Conservation (phyloP, 2,797 vertebrate genomes). For the Rhynchonycteris naso region DNA sequence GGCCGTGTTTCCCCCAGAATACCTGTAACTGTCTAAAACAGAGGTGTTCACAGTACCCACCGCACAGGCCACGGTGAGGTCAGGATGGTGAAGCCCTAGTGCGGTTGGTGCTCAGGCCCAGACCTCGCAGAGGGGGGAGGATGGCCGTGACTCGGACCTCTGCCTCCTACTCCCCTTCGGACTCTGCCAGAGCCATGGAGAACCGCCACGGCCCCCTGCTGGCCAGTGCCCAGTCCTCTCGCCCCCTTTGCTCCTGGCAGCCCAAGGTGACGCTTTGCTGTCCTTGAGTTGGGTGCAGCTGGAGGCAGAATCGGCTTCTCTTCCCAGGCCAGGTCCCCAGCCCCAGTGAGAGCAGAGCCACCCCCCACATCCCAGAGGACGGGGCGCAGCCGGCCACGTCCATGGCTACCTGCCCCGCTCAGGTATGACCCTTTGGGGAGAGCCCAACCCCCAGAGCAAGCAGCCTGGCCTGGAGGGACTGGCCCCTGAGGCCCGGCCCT, state of each 20-base stretch:
- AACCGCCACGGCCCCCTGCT: not conserved
- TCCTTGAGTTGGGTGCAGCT: not conserved
- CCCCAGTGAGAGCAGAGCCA: no score
- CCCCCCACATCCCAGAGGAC: not conserved
- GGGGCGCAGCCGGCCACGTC: rapidly evolving
- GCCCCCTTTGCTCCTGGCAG: not conserved
- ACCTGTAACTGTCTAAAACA: not conserved
- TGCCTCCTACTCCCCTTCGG: not conserved
- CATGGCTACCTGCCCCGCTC: no score
- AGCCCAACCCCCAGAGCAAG: no score
- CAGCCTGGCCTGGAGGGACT: not conserved
- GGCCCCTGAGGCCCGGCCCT: not conserved
- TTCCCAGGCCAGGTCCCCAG: not conserved
- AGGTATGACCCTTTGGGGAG: not conserved
- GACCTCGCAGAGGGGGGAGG: not conserved
- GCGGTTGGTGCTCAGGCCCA: rapidly evolving
- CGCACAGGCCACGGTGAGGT: not conserved
- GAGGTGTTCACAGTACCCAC: not conserved
- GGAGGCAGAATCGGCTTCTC: not conserved
- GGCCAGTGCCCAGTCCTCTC: rapidly evolving
- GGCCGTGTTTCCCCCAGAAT: not conserved
- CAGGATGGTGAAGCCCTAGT: not conserved
- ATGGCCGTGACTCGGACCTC: not conserved
- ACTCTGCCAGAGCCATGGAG: not conserved
- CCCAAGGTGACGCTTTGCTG: rapidly evolving